Conservation (phyloP, 2,113 vertebrate genomes). For the Struthio camelus region DNA sequence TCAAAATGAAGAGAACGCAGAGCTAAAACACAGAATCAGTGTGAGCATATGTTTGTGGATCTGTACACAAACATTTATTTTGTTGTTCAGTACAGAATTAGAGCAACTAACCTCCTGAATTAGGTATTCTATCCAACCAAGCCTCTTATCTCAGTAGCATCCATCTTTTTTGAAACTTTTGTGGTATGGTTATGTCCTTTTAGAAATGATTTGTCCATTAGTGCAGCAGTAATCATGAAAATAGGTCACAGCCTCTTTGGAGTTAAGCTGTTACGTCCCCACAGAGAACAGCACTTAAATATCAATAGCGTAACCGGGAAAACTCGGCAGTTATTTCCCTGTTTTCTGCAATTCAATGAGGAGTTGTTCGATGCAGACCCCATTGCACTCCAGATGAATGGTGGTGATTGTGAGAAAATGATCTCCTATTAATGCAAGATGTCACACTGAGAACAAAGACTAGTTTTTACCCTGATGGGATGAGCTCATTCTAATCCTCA, state of each 20-base stretch:
- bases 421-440: slow-evolving; percentile 74
- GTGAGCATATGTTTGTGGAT: not conserved
- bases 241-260: slow-evolving; percentile 75
- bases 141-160: not conserved
- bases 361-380: slow-evolving; percentile 76
- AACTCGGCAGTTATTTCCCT: slow-evolving; percentile 77
- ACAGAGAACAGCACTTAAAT: slow-evolving; percentile 73
- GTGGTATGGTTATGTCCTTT: not conserved
- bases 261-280: slow-evolving; percentile 56
- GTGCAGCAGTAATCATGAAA: slow-evolving; percentile 66
- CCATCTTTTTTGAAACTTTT: slow-evolving; percentile 22
- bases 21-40: not conserved
- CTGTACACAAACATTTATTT: not conserved
- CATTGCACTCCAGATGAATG: slow-evolving; percentile 78
- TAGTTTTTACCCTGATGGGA: slow-evolving; percentile 76
- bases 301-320: slow-evolving; percentile 76
- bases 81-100: not conserved
- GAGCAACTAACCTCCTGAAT: not conserved
- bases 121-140: not conserved
- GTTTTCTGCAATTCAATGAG: slow-evolving; percentile 80
- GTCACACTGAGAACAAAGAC: slow-evolving; percentile 79
- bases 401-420: slow-evolving; percentile 81
- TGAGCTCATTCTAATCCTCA: slow-evolving; percentile 77
- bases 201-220: slow-evolving; percentile 67
- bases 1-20: not conserved